Evolutionary conservation across 2,888 invertebrate species (phyloP).

Genomic region (Nymphalis c-album): DNA sequence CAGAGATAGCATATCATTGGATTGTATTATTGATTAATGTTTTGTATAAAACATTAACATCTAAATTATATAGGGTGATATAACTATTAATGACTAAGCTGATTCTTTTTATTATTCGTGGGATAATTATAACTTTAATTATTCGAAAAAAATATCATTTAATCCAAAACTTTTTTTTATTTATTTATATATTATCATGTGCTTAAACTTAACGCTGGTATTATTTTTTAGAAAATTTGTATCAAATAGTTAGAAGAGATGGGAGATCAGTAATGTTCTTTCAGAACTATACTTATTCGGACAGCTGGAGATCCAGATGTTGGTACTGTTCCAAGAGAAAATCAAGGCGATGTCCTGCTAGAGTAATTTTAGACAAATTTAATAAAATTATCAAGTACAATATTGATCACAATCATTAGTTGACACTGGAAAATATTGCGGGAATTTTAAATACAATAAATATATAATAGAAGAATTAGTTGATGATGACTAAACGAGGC

Average conservation of each 20-base stretch:
- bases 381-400: slow-evolving; percentile 44
- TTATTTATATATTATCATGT: neutral
- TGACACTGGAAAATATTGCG: too few species aligned
- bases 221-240: slow-evolving; percentile 34
- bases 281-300: slow-evolving; percentile 49
- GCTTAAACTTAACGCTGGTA: neutral
- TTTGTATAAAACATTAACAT: too few species aligned
- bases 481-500: too few species aligned
- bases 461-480: too few species aligned
- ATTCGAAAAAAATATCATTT: too few species aligned
- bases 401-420: slow-evolving; percentile 46
- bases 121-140: too few species aligned
- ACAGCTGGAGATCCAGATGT: slow-evolving; percentile 48
- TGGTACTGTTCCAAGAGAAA: slow-evolving; percentile 55
- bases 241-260: slow-evolving; percentile 31
- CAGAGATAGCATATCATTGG: too few species aligned
- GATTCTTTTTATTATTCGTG: too few species aligned
- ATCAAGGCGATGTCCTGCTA: slow-evolving; percentile 46
- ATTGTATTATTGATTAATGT: too few species aligned
- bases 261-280: slow-evolving; percentile 46
- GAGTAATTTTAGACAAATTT: slow-evolving; percentile 45
- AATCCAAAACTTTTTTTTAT: neutral
- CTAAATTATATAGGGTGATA: too few species aligned
- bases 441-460: too few species aligned
- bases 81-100: too few species aligned